Percentiles rank a stretch among this genome's conserved stretches.
phyloP scores from a whole-genome alignment of 1,140 invertebrate species.

The Daktulosphaira vitifoliae region DNA sequence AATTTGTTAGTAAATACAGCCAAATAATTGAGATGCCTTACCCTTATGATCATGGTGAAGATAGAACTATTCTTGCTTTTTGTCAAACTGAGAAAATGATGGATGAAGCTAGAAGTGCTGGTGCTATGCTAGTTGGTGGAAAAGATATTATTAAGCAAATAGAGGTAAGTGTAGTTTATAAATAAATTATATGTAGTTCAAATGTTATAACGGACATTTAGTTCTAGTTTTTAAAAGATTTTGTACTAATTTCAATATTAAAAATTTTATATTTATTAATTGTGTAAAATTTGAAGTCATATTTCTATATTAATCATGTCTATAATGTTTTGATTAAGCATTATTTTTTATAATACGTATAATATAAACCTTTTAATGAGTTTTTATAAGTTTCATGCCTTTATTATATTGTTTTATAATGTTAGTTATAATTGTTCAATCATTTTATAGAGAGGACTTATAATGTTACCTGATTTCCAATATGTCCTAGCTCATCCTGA shows the following conservation, averaged over 20 bases:
- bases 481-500: constrained; percentile 64
- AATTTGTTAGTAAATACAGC: constrained; percentile 54
- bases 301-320: no score
- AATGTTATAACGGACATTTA: no score
- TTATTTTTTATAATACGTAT: no score
- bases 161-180: constrained; percentile 46
- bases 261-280: no score
- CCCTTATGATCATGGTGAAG: constrained; percentile 54
- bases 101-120: constrained; percentile 52
- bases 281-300: no score
- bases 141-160: constrained; percentile 62
- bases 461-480: constrained; percentile 61
- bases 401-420: no score
- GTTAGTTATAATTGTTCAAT: no score
- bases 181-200: no score
- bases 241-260: no score
- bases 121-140: constrained; percentile 60
- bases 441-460: constrained; percentile 52
- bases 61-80: constrained; percentile 59
- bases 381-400: no score
- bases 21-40: constrained; percentile 54
- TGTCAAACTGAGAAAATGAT: constrained; percentile 53
- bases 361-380: no score
- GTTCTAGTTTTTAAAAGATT: neutral
- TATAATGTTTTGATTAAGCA: no score